Evolutionary conservation across 2,888 invertebrate species (phyloP).

Genomic region (Acanthococcus lagerstroemiae): DNA sequence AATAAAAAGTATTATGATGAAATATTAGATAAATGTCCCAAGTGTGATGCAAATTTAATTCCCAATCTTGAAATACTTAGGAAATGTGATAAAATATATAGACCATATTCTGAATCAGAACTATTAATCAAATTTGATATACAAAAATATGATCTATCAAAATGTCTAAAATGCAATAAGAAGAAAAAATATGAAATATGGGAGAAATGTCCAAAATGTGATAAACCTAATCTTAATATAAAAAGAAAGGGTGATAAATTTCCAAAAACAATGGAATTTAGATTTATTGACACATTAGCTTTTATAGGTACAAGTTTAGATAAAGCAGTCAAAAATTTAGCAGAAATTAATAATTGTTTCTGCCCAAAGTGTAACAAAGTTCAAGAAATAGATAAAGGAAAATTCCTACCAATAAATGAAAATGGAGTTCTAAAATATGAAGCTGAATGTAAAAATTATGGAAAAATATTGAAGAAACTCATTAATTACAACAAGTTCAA

Average conservation of each 20-base stretch:
- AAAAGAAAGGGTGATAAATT: conserved; percentile 1
- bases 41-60: background rate
- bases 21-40: conserved; percentile 13
- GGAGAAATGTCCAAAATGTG: conserved; percentile 9
- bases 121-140: background rate
- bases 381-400: conserved; percentile 6
- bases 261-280: conserved; percentile 7
- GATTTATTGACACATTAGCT: conserved; percentile 7
- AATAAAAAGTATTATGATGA: background rate
- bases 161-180: conserved; percentile 8
- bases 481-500: conserved; percentile 7
- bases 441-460: conserved; percentile 12
- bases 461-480: background rate
- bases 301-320: conserved; percentile 12
- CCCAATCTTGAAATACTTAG: background rate
- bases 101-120: conserved; percentile 1
- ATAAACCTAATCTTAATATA: conserved; percentile 5
- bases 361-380: conserved; percentile 10
- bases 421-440: conserved; percentile 11
- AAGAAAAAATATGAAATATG: conserved; percentile 4
- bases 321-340: conserved; percentile 9
- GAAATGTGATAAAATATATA: background rate
- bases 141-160: conserved; percentile 10
- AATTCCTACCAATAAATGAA: conserved; percentile 8
- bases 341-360: conserved; percentile 10